Evolutionary conservation across 2,797 vertebrate genomes (phyloP).

Genomic region (Perodicticus potto): DNA sequence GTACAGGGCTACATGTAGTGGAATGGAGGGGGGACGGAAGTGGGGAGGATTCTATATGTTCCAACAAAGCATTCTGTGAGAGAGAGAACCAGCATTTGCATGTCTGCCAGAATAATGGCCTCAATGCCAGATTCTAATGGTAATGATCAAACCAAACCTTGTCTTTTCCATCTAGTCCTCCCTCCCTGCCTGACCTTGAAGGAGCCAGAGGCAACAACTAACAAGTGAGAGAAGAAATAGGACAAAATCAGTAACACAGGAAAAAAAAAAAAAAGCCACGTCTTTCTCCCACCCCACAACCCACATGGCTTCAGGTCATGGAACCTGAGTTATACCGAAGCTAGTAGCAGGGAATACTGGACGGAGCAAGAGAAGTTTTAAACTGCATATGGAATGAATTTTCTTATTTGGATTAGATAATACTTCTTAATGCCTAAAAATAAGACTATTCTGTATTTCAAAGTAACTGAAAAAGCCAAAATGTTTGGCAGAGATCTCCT

Average conservation of each 20-base stretch:
- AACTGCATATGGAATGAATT: background rate
- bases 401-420: background rate
- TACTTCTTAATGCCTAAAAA: background rate
- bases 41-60: background rate
- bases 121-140: background rate
- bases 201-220: background rate
- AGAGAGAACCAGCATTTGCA: background rate
- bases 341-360: too few species aligned
- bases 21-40: background rate
- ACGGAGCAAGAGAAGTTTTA: background rate
- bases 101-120: background rate
- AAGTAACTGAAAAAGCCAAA: background rate
- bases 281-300: accelerated
- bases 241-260: background rate
- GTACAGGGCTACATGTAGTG: background rate
- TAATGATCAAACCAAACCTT: background rate
- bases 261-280: background rate
- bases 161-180: background rate
- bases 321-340: background rate
- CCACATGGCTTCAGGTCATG: background rate
- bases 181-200: too few species aligned
- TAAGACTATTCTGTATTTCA: background rate
- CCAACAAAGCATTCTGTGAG: background rate
- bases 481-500: background rate
- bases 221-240: background rate